A percentile compares a stretch with the other conserved stretches of the same genome.
Evolutionary conservation across 2,113 vertebrate genomes (phyloP).

Genomic region (Ceyx margarethae): DNA sequence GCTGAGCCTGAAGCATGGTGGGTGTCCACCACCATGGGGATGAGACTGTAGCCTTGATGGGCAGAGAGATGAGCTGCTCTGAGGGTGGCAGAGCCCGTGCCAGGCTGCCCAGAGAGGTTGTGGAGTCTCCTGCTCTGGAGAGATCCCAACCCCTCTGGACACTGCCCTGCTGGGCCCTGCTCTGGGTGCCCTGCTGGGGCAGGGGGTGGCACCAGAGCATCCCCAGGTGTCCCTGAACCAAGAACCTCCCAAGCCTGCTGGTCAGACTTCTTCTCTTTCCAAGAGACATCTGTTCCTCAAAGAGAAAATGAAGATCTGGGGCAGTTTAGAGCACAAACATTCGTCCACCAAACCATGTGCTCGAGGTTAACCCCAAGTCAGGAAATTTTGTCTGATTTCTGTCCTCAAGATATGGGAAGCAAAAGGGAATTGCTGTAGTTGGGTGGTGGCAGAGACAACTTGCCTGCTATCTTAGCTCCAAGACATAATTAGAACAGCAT

Average conservation of each 20-base stretch:
- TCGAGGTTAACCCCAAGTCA: not conserved
- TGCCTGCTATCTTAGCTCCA: not conserved
- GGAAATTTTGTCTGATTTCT: not conserved
- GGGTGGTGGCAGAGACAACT: not conserved
- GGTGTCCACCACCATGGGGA: not conserved
- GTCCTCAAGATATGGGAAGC: not conserved
- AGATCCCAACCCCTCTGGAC: too few relatives aligned
- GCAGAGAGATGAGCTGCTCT: not conserved
- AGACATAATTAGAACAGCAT: not conserved
- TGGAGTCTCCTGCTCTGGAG: too few relatives aligned
- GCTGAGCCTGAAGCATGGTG: not conserved
- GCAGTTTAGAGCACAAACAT: not conserved
- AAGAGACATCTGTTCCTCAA: not conserved
- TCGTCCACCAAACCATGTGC: not conserved
- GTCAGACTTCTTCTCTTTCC: not conserved
- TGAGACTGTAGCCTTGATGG: not conserved
- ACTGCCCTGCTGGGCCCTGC: too few relatives aligned
- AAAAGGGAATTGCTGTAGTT: not conserved
- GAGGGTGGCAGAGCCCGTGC: too few relatives aligned
- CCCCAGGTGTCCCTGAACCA: not conserved
- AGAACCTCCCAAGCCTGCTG: not conserved
- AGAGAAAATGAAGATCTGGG: rapidly evolving
- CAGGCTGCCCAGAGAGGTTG: too few relatives aligned
- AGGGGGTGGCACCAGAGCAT: too few relatives aligned
- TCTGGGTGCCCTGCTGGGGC: too few relatives aligned